Conservation (phyloP, 2,113 vertebrate genomes). For the Erpornis zantholeuca region DNA sequence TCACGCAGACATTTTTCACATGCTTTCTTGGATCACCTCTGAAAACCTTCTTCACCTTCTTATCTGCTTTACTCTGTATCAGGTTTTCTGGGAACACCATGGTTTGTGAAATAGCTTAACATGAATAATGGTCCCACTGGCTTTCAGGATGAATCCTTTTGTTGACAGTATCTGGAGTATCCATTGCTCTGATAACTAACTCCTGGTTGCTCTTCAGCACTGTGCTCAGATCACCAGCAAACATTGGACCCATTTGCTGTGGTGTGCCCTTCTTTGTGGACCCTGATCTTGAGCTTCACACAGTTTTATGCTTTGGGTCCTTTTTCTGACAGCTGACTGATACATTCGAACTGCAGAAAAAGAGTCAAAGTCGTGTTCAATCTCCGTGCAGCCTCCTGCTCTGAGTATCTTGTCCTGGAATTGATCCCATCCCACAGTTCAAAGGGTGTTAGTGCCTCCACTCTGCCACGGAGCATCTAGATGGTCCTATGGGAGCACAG, state of each 20-base stretch:
- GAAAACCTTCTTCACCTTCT: slow-evolving; percentile 15
- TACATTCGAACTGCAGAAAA: not conserved
- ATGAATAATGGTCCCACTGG: not conserved
- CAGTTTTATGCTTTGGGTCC: not conserved
- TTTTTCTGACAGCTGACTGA: not conserved
- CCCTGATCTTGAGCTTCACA: not conserved
- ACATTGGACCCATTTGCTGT: not conserved
- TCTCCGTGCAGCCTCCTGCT: not conserved
- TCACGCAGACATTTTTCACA: slow-evolving; percentile 2
- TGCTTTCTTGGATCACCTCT: not conserved
- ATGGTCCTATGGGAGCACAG: not conserved
- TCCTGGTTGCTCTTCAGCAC: not conserved
- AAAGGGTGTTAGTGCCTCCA: not conserved
- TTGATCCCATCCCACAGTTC: not conserved
- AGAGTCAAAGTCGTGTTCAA: not conserved
- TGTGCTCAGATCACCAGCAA: not conserved
- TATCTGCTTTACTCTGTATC: slow-evolving; percentile 29
- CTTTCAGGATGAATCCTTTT: slow-evolving; percentile 22
- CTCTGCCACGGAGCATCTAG: not conserved
- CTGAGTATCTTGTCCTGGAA: not conserved
- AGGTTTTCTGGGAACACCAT: not conserved
- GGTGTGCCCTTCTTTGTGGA: not conserved
- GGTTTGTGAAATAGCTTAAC: not conserved
- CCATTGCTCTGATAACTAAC: not conserved
- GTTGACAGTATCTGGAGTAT: not conserved